Base-by-base conservation (phyloP, 1,140 invertebrate genomes). In the Monomorium pharaonis region DNA sequence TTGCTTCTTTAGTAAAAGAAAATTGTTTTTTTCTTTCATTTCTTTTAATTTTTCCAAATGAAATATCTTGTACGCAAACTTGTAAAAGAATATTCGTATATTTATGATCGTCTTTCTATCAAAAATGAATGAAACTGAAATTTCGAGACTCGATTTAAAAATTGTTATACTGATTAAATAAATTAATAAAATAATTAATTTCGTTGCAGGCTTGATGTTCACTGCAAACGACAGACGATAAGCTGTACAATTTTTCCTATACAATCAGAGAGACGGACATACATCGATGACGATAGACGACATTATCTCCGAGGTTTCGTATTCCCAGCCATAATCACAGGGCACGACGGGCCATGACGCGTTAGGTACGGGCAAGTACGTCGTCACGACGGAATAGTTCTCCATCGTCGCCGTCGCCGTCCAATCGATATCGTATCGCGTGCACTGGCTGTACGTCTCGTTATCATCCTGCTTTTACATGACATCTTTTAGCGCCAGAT, bases 241-340 rank as follows among this genome's bases (percentile, higher is more conserved):
- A 75, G 9, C 42, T 62, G 18, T 27, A 37, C 3, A 21, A 3
- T 44, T n/a, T 78, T 42, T 56, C 12, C n/a, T 21, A 83, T 56
- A 44, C 1, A 24, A 78, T 18, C 10, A 12, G 2, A 47, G n/a
- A 4, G 1, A 44, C n/a, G 7, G n/a, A 94, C 96, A 95, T 96
- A 98, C 98, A 95, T 98, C 97, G 65, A 97, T 97, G 18, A 98
- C 97, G 87, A 98, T 96, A 0, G 98, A 98, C 12, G 97, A 98
- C 85, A 91, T 93, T 9, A 97, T 95, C 92, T 96, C 95, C 7
- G 96, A 96, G 58, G 94, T 96, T 91, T 98, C 96, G 92, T 98
- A 98, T 92, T 98, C 97, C 96, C 98, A 98, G 27, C 98, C 98
- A 91, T 98, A 95, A 70, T 95, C 92, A 92, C 98, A 98, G 5